phyloP scores from a whole-genome alignment of 2,797 vertebrate species.

The Lindbergichthys nudifrons region DNA sequence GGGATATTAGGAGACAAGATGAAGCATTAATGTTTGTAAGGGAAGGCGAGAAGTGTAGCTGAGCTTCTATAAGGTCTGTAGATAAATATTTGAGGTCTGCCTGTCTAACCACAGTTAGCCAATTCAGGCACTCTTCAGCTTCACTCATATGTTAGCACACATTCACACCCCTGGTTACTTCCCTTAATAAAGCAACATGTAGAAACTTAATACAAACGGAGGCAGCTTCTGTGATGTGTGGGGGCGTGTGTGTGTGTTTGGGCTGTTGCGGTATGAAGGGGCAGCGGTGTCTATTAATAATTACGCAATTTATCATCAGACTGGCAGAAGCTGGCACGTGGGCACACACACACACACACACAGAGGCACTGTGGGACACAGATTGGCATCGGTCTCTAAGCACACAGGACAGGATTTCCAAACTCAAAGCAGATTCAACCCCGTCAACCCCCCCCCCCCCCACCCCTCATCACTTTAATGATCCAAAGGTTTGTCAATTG shows the following conservation, averaged over 20 bases:
- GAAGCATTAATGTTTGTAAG: slow-evolving; percentile 4
- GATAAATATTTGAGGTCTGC: slow-evolving; percentile 79
- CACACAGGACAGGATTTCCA: slow-evolving; percentile 46
- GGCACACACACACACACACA: slow-evolving; percentile 22
- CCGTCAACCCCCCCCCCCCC: neutral
- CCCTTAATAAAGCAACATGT: slow-evolving; percentile 33
- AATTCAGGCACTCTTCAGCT: slow-evolving; percentile 1
- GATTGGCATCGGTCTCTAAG: slow-evolving; percentile 44
- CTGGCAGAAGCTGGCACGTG: slow-evolving; percentile 32
- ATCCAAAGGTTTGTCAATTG: slow-evolving; percentile 35
- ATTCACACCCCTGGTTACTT: slow-evolving; percentile 1
- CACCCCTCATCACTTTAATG: neutral
- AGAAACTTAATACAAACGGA: slow-evolving; percentile 43
- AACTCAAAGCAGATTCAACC: slow-evolving; percentile 34
- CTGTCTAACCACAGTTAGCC: slow-evolving; percentile 40
- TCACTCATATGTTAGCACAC: neutral
- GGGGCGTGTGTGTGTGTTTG: slow-evolving; percentile 23
- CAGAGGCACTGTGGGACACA: slow-evolving; percentile 35
- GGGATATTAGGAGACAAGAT: slow-evolving; percentile 1
- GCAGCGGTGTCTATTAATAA: slow-evolving; percentile 71
- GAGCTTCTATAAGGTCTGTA: slow-evolving; percentile 44
- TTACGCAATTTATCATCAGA: slow-evolving; percentile 72
- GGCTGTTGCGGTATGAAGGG: neutral
- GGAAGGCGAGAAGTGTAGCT: slow-evolving; percentile 29
- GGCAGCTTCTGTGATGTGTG: slow-evolving; percentile 5